Evolutionary conservation across 2,888 invertebrate species (phyloP).

Genomic region (Ochlodes sylvanus): DNA sequence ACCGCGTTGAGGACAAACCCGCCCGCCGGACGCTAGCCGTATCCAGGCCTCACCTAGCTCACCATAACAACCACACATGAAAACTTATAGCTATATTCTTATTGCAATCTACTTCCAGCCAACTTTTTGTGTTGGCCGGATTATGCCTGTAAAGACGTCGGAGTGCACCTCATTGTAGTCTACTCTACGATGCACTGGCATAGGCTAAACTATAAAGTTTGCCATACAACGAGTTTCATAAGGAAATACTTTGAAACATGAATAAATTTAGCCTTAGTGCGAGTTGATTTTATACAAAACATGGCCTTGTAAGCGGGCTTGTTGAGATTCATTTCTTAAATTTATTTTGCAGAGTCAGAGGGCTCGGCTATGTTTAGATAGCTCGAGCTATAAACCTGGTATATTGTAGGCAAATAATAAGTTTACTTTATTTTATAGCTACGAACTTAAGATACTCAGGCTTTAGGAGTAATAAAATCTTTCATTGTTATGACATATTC

Average conservation of each 20-base stretch:
- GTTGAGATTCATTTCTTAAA: slow-evolving; percentile 32
- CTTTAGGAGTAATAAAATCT: too few relatives aligned
- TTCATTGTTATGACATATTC: too few relatives aligned
- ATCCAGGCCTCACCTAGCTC: slow-evolving; percentile 47
- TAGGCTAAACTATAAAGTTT: slow-evolving; percentile 47
- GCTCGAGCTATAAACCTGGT: slow-evolving; percentile 27
- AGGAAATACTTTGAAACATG: slow-evolving; percentile 12
- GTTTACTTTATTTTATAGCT: slow-evolving; percentile 25
- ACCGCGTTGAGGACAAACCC: slow-evolving; percentile 63
- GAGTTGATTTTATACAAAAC: slow-evolving; percentile 15
- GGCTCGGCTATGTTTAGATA: slow-evolving; percentile 24
- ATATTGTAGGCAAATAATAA: slow-evolving; percentile 25
- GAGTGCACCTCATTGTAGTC: slow-evolving; percentile 50
- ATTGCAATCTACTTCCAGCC: slow-evolving; percentile 60
- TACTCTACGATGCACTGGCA: slow-evolving; percentile 43
- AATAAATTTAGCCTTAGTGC: slow-evolving; percentile 26
- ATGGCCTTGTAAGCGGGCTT: slow-evolving; percentile 25
- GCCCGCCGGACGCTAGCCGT: slow-evolving; percentile 48
- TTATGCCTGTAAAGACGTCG: slow-evolving; percentile 63
- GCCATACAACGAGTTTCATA: slow-evolving; percentile 29
- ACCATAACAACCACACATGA: slow-evolving; percentile 49
- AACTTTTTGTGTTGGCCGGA: slow-evolving; percentile 68
- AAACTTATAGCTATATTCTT: slow-evolving; percentile 56
- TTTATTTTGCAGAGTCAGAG: slow-evolving; percentile 34
- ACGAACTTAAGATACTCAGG: too few relatives aligned